Percentiles rank a stretch among this genome's conserved stretches.
Conservation (phyloP, 92 coral and sea anemone species). For the Zoanthus sociatus region DNA sequence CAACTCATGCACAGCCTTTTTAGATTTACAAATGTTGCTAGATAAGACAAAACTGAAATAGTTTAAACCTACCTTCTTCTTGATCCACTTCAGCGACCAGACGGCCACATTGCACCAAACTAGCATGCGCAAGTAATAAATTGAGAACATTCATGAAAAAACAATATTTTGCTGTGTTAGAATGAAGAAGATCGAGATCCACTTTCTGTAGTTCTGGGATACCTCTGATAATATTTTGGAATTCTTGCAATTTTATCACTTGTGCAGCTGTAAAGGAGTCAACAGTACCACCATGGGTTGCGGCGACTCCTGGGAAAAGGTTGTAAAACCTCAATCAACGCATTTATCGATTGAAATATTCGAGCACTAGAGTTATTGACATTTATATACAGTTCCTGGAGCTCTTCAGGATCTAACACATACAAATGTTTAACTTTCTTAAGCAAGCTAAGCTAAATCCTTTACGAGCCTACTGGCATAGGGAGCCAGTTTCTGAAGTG, state of each 20-base stretch:
- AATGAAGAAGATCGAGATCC: conserved; percentile 77
- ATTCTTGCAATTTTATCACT: conserved; percentile 72
- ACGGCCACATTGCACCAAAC: conserved; percentile 71
- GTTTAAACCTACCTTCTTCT: conserved; percentile 3
- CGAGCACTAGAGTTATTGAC: too few relatives aligned
- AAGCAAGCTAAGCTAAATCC: too few relatives aligned
- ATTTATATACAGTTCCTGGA: too few relatives aligned
- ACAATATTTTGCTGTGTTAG: conserved; percentile 78
- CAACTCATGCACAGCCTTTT: too few relatives aligned
- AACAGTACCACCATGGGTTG: conserved; percentile 72
- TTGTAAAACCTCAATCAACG: not conserved
- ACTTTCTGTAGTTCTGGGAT: conserved; percentile 79
- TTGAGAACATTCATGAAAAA: conserved; percentile 91
- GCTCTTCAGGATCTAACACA: too few relatives aligned
- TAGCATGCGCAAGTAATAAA: conserved; percentile 88
- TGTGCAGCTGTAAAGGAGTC: conserved; percentile 70
- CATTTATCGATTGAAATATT: not conserved
- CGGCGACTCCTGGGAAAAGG: conserved; percentile 70
- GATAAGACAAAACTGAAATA: not conserved
- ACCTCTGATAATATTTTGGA: conserved; percentile 72
- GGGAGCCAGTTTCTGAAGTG: too few relatives aligned
- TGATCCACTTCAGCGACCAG: conserved; percentile 18
- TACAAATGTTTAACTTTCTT: too few relatives aligned
- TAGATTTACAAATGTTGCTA: too few relatives aligned
- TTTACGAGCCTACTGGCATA: too few relatives aligned